Evolutionary conservation across 2,113 vertebrate species (phyloP), one percentile per base, ranked within the genome.

Genomic region (Cebidichthys violaceus): DNA sequence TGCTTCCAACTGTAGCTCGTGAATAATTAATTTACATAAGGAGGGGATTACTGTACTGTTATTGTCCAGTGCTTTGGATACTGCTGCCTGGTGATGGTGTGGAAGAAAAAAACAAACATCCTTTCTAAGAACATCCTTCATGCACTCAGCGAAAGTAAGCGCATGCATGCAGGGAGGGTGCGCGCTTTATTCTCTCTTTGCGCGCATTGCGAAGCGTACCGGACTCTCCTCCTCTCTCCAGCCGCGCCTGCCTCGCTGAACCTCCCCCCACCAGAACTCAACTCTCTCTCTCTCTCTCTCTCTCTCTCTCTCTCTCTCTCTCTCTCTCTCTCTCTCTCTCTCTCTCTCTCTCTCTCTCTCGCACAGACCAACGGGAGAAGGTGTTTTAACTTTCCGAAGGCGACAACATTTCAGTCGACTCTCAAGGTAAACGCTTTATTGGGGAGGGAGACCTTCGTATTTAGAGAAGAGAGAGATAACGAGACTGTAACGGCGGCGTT

Each of bases 361-460:
- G 15, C 22, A 24, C 41, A 20, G 54, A 24, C 11, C 54, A 41
- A 35, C 43, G 24, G 24, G 55, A 50, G 64, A 69, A 47, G 74
- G 37, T 67, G 65, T 70, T 73, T 86, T 31, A 93, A 93, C 86
- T 93, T 93, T 90, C n/a, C 24, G 55, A 78, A 50, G 86, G 72
- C 59, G 60, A 76, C 69, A 24, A 47, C 66, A 74, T 83, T 77
- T 52, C 64, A 65, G 29, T 69, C 59, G 54, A 27, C 39, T 73
- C 64, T 68, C 60, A 62, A 75, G 67, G 81, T 35, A 66, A 76
- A 69, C 47, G 77, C 10, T 59, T 73, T 50, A 54, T 9, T 41
- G 67, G 10, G 29, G 13, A 18, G 70, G 61, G 43, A 68, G 69
- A 73, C 45, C 79, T 80, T 75, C 27, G 5, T 52, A 17, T 82